Conservation (phyloP, 2,113 vertebrate species). For the Callocephalon fimbriatum region DNA sequence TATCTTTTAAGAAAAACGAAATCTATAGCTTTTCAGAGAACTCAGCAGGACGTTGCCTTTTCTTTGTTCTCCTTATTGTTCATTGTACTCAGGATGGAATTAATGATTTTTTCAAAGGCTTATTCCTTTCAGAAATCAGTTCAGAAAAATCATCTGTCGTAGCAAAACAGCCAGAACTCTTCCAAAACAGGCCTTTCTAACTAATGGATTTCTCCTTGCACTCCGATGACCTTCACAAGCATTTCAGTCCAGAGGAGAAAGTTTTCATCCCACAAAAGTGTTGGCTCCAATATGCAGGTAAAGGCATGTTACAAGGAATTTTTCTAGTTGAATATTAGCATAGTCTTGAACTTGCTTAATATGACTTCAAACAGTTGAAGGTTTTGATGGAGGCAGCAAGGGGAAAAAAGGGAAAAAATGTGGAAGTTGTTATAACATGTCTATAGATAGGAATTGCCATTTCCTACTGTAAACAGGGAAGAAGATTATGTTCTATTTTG, state of each 20-base stretch:
- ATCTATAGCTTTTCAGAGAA: neutral
- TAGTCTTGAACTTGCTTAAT: neutral
- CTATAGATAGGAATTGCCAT: neutral
- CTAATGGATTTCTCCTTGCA: neutral
- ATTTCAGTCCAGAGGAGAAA: neutral
- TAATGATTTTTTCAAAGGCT: neutral
- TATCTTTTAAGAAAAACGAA: neutral
- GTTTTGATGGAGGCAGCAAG: neutral
- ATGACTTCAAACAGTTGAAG: neutral
- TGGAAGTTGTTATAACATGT: neutral
- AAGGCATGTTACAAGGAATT: neutral
- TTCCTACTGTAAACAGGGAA: neutral
- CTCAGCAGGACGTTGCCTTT: neutral
- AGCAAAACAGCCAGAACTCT: neutral
- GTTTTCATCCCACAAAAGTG: neutral
- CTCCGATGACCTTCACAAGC: neutral
- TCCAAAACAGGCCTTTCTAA: neutral
- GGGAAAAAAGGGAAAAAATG: neutral
- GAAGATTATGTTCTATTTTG: constrained; percentile 41
- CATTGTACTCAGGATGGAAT: neutral
- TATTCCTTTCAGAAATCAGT: neutral
- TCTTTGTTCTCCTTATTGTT: neutral
- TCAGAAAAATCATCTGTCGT: neutral
- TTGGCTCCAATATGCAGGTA: neutral
- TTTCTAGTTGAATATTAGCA: neutral